These are phyloP conservation scores for Ictalurus punctatus DNA, from an alignment of 2,113 vertebrate genomes.

Conservation along the genomic window DNA sequence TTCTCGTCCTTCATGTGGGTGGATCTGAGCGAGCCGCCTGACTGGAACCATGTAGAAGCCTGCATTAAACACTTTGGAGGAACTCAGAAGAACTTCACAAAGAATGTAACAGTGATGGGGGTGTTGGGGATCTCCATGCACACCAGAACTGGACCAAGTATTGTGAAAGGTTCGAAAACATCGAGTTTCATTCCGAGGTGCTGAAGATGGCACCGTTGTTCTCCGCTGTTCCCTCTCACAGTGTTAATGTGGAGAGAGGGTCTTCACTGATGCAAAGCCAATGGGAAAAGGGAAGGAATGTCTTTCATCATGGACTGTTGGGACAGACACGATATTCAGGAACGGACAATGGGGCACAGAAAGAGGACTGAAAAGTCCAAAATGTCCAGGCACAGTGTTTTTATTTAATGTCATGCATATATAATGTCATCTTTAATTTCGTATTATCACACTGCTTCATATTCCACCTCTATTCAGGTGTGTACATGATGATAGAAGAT, in stretches of 20 bases:
- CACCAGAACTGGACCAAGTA: conserved; percentile 45
- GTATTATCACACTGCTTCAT: too few relatives aligned
- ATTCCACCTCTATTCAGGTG: too few relatives aligned
- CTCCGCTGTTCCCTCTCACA: conserved; percentile 41
- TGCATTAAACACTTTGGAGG: conserved; percentile 38
- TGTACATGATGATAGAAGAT: too few relatives aligned
- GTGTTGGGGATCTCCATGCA: conserved; percentile 23
- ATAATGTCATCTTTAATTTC: too few relatives aligned
- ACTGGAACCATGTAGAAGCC: conserved; percentile 47
- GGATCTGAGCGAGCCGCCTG: conserved; percentile 21
- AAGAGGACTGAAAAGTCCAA: not conserved
- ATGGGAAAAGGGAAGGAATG: conserved; percentile 44
- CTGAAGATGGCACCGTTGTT: conserved; percentile 44
- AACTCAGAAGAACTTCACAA: conserved; percentile 16
- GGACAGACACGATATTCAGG: not conserved
- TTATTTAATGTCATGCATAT: too few relatives aligned
- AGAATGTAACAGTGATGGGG: conserved; percentile 33
- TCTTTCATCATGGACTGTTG: conserved; percentile 31
- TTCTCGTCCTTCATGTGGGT: conserved; percentile 50
- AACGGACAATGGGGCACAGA: not conserved
- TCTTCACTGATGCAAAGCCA: conserved; percentile 49
- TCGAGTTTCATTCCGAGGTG: conserved; percentile 33
- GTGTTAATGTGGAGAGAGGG: conserved; percentile 44
- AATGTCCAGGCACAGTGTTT: too few relatives aligned
- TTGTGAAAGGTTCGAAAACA: conserved; percentile 34